Evolutionary conservation across 1,140 invertebrate genomes (phyloP).

Genomic region (Drosophila virilis): DNA sequence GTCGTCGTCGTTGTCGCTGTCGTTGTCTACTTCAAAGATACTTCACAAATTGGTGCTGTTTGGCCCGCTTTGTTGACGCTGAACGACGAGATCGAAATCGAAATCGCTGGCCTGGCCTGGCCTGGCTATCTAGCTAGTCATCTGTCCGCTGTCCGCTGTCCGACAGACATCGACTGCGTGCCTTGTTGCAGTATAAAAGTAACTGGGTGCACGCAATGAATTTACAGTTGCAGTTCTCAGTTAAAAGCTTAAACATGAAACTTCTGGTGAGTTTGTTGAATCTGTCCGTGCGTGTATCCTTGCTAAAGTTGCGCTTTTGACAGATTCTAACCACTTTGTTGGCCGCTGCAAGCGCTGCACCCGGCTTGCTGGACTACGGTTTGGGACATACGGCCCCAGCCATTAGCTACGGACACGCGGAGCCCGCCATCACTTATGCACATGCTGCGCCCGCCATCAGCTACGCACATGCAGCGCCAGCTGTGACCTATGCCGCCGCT

Average conservation of each 20-base stretch:
- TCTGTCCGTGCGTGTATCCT: neutral
- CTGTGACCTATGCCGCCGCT: conserved; percentile 62
- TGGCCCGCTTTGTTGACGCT: conserved; percentile 75
- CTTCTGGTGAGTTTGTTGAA: conserved; percentile 59
- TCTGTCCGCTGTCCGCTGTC: conserved; percentile 49
- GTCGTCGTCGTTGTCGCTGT: conserved; percentile 22
- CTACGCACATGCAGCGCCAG: conserved; percentile 58
- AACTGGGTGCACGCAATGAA: conserved; percentile 70
- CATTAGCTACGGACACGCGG: conserved; percentile 50
- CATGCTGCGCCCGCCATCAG: conserved; percentile 61
- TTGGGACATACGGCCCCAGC: conserved; percentile 44
- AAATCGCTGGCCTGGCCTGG: conserved; percentile 25
- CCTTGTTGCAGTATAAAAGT: conserved; percentile 62
- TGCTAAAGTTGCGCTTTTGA: neutral
- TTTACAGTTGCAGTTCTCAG: conserved; percentile 75
- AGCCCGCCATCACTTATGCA: conserved; percentile 53
- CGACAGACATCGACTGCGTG: conserved; percentile 18
- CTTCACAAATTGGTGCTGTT: conserved; percentile 79
- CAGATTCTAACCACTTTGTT: conserved; percentile 67
- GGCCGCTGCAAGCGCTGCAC: conserved; percentile 65
- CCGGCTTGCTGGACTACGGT: conserved; percentile 50
- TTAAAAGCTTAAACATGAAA: conserved; percentile 61
- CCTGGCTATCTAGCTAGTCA: conserved; percentile 53
- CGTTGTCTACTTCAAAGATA: conserved; percentile 59
- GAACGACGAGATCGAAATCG: conserved; percentile 60